Evolutionary conservation across 2,888 invertebrate species (phyloP), one percentile per base, ranked within the genome.

Genomic region (Thereva unica): DNA sequence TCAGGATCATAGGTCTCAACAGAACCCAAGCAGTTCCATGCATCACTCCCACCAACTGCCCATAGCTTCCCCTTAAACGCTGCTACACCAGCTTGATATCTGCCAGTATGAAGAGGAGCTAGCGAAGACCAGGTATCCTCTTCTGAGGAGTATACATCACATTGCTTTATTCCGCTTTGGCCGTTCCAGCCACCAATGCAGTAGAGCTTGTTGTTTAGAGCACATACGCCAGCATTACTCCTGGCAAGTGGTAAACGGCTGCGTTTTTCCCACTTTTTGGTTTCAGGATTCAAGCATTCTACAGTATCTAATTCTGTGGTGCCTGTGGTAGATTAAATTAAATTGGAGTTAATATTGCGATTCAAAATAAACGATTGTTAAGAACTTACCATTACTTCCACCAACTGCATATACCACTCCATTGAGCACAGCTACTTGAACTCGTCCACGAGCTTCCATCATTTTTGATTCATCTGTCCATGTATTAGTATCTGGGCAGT

Each of bases 1-100:
- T 80, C 80, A 0, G 89, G 87, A 75, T 89, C 86, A 75, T 88
- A 91, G 4, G 85, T 82, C 77, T 90, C 90, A 0, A 88, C 87
- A 0, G 87, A 85, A 71, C 82, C 85, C 35, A 92, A 83, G 78
- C 92, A 92, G 81, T 89, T 90, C 93, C 93, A 93, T n/a, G 89
- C 86, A 81, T 94, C 93, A 78, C 91, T 92, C 38, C 95, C 94
- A 68, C 94, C 95, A 67, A 90, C 87, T 40, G 89, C 93, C 83
- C 90, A 90, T 66, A 94, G 83, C 73, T 85, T 82, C 68, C 86
- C 88, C 69, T 84, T 83, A 82, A 87, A 88, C 40, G 85, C 82
- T 68, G 88, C 86, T 40, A 89, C 89, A 34, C 89, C 92, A 57
- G 90, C 89, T 82, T 93, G 93, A 76, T 90, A 91, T 10, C 93